These are phyloP conservation scores for Eidolon dupreanum DNA, from an alignment of 2,797 vertebrate genomes.

Conservation along the genomic window DNA sequence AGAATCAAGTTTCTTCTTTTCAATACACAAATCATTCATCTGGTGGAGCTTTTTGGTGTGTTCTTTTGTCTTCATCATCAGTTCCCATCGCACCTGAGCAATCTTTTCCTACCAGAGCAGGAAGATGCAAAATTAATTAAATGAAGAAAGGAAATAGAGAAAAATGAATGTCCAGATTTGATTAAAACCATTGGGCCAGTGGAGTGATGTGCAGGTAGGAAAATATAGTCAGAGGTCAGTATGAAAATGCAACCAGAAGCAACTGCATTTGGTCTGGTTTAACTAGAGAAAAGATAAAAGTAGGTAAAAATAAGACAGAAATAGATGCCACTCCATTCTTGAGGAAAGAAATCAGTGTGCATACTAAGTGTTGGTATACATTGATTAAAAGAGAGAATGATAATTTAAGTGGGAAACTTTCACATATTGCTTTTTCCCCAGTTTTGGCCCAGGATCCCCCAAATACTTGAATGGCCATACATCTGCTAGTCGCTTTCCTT, in stretches of 20 bases:
- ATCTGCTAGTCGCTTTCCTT: background rate
- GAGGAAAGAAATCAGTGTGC: background rate
- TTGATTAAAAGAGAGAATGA: background rate
- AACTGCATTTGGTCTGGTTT: background rate
- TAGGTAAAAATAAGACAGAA: background rate
- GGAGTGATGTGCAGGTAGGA: background rate
- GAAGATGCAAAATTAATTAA: background rate
- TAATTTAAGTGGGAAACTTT: background rate
- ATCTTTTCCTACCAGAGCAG: conserved; percentile 86
- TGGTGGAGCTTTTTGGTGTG: conserved; percentile 87
- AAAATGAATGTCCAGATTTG: background rate
- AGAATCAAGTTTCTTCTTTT: conserved; percentile 88
- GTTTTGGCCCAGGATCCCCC: background rate
- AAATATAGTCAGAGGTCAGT: background rate
- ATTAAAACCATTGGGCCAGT: background rate
- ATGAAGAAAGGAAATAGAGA: conserved; percentile 18
- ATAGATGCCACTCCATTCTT: background rate
- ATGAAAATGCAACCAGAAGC: background rate
- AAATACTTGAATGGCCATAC: background rate
- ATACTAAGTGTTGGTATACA: background rate
- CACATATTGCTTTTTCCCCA: background rate
- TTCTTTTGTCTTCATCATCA: conserved; percentile 87
- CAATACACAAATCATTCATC: conserved; percentile 83
- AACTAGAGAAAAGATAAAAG: background rate
- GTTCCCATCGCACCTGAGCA: conserved; percentile 78